Conservation (phyloP, 2,797 vertebrate species). For the Prunella strophiata region DNA sequence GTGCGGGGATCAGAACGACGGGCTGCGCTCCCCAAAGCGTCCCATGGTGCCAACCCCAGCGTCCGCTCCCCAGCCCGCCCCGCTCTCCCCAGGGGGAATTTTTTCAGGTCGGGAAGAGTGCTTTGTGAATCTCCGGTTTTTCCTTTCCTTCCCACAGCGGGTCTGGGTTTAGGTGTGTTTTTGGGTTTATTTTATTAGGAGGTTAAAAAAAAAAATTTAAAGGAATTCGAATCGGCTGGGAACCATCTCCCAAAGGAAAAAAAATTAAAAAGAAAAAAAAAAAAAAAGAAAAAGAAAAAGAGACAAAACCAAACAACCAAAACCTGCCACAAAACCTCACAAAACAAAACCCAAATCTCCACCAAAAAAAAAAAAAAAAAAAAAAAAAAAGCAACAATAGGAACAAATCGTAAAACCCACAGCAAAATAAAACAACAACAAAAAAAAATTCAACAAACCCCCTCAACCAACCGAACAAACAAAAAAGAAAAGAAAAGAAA, state of each 20-base stretch:
- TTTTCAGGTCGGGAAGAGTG: not conserved
- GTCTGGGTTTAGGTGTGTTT: not conserved
- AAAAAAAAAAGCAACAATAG: not conserved
- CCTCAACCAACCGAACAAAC: not conserved
- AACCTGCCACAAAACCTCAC: not conserved
- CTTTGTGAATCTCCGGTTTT: not conserved
- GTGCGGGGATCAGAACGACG: not conserved
- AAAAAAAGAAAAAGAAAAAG: accelerated
- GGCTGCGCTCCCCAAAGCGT: not conserved
- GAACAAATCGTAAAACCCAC: not conserved
- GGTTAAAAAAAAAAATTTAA: too few species aligned
- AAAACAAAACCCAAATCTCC: not conserved
- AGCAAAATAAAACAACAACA: not conserved
- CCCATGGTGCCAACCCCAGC: not conserved
- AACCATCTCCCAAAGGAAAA: accelerated
- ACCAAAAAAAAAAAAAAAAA: not conserved
- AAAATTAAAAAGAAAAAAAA: too few species aligned
- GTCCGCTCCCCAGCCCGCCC: not conserved
- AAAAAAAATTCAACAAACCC: not conserved
- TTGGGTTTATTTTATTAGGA: not conserved
- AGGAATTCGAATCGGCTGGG: not conserved
- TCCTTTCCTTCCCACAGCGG: not conserved
- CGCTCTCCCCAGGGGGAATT: not conserved
- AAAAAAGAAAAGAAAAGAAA: not conserved
- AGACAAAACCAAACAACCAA: not conserved